Evolutionary conservation across 2,888 invertebrate genomes (phyloP).

Genomic region (Encarsia formosa): DNA sequence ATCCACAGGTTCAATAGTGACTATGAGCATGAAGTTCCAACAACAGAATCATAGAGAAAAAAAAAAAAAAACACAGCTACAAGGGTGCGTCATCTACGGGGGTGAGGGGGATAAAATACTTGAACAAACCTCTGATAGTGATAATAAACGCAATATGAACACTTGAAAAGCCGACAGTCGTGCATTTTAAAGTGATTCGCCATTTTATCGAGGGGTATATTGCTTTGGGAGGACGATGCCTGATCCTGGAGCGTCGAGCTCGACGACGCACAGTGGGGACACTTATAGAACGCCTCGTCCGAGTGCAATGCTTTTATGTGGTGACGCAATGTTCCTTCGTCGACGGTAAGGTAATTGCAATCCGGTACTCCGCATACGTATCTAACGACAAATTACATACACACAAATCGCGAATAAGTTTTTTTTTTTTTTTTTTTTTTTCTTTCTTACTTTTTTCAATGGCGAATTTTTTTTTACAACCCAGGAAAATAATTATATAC

Average conservation of each 20-base stretch:
- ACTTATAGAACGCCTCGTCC: conserved; percentile 59
- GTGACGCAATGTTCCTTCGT: conserved; percentile 66
- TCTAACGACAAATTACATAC: conserved; percentile 44
- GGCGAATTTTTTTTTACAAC: no score
- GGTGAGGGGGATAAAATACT: conserved; percentile 22
- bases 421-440: no score
- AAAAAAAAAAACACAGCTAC: no score
- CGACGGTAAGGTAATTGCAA: conserved; percentile 69
- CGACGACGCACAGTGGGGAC: conserved; percentile 74
- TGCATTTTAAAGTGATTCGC: conserved; percentile 73
- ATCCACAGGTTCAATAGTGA: no score
- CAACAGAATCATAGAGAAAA: no score
- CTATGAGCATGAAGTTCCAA: no score
- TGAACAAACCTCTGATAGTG: conserved; percentile 57
- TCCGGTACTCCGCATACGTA: conserved; percentile 68
- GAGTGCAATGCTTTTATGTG: conserved; percentile 72
- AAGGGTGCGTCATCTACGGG: no score
- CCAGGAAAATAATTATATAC: conserved; percentile 1
- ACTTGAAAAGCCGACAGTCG: conserved; percentile 68
- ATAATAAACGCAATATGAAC: conserved; percentile 64
- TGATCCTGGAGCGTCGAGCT: conserved; percentile 54
- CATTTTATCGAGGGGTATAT: conserved; percentile 60
- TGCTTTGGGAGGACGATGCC: conserved; percentile 24
- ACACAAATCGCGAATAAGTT: no score
- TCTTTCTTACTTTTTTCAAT: no score